Conservation (phyloP, 2,797 vertebrate species). For the Vespertilio murinus region DNA sequence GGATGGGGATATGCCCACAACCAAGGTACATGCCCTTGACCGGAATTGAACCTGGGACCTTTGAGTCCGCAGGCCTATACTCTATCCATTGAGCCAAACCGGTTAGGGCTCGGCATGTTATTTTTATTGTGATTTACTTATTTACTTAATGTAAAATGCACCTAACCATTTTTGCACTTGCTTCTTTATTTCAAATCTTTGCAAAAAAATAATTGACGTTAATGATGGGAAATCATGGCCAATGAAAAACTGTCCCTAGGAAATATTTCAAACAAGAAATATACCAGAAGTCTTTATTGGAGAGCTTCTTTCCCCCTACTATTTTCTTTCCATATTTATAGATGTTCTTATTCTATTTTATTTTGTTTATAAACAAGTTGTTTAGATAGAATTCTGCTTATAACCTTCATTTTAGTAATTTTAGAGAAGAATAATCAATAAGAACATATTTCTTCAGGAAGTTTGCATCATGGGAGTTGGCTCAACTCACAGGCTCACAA, state of each 20-base stretch:
- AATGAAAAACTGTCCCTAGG: neutral
- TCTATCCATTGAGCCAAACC: no score
- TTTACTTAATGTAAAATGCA: slow-evolving; percentile 36
- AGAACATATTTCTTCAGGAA: slow-evolving; percentile 9
- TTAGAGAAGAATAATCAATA: slow-evolving; percentile 18
- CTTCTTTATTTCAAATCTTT: slow-evolving; percentile 45
- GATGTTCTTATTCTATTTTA: slow-evolving; percentile 41
- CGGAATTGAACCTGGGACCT: no score
- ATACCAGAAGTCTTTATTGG: neutral
- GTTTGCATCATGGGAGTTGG: slow-evolving; percentile 8
- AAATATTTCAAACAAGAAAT: neutral
- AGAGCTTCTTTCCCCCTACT: neutral
- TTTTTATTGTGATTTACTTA: slow-evolving; percentile 35
- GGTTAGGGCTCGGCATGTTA: neutral
- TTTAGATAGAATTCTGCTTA: slow-evolving; percentile 25
- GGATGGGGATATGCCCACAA: neutral
- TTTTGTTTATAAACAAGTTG: slow-evolving; percentile 18
- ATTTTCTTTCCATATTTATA: slow-evolving; percentile 45
- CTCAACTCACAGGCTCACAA: neutral
- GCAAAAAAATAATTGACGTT: neutral
- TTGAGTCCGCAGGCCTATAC: no score
- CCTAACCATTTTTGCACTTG: neutral
- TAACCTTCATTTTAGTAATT: slow-evolving; percentile 22
- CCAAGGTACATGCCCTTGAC: no score
- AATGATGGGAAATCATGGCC: neutral